Base-by-base conservation (phyloP, 1,140 invertebrate species). In the Drosophila serrata region DNA sequence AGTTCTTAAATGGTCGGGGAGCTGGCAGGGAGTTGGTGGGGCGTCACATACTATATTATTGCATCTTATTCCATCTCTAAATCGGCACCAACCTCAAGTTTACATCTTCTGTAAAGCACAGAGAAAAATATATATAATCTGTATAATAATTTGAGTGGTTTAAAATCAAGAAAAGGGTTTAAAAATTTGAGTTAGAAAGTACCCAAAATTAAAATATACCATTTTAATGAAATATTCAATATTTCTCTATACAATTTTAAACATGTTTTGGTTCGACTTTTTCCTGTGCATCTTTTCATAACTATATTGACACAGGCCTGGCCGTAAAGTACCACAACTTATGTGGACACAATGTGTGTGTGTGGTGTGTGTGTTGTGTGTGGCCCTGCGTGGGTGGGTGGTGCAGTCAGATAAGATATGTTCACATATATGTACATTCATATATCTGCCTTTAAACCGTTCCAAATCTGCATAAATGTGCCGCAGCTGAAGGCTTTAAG, bases 401-500 rank as follows among this genome's bases (percentile, higher is more conserved):
- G 74, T 60, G 49, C 46, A 78, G 33, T 35, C 43, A 82, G 80
- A 82, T 82, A 82, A 79, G 63, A 79, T 81, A 49, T 40, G 42
- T 46, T 29, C 56, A 40, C 17, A n/a, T 12, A 22, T 29, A 48
- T 13, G 11, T 13, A 45, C 19, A n/a, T 29, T 5, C 51, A 60
- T 64, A 64, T 45, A n/a, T 46, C 49, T 76, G 57, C 49, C 62
- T 24, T 4, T 69, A 68, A 69, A 46, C 45, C 65, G 19, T 73
- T 73, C 58, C 48, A 79, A 81, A 82, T 77, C 67, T 62, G 62
- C 61, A 82, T 77, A 81, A 74, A 82, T 67, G 57, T 62, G 57
- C 61, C 53, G 39, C 75, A 78, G 39, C 58, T 55, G 46, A 78
- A 39, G 49, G 29, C 31, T 61, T 42, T 59, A 53, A 58, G 67